phyloP scores from a whole-genome alignment of 1,140 invertebrate genomes.

The Chlorops oryzae region DNA sequence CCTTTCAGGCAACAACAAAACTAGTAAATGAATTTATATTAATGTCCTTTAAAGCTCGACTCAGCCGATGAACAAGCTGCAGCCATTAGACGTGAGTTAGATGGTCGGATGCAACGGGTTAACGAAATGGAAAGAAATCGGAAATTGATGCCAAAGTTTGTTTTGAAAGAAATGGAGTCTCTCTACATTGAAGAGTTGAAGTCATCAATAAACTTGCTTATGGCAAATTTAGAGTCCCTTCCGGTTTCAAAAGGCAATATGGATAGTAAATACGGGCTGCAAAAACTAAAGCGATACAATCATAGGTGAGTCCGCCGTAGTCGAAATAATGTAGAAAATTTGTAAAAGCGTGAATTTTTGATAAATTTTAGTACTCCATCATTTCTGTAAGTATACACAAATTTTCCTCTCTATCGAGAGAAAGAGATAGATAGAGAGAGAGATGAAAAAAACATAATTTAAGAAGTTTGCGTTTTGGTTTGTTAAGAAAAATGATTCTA shows the following conservation, averaged over 20 bases:
- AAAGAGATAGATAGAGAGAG: no score
- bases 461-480: no score
- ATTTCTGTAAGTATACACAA: conserved; percentile 39
- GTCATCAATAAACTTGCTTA: conserved; percentile 94
- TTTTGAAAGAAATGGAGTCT: conserved; percentile 99
- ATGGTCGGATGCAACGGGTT: conserved; percentile 92
- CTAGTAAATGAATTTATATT: conserved; percentile 5
- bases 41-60: conserved; percentile 69
- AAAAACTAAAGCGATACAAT: conserved; percentile 93
- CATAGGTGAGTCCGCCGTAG: conserved; percentile 63
- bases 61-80: conserved; percentile 99
- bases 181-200: conserved; percentile 98
- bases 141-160: conserved; percentile 97
- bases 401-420: neutral
- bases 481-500: conserved; percentile 49
- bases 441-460: no score
- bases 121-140: conserved; percentile 98
- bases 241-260: conserved; percentile 96
- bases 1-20: neutral
- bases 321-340: neutral
- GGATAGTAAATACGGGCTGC: conserved; percentile 94
- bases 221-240: conserved; percentile 97
- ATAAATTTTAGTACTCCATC: conserved; percentile 37
- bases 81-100: conserved; percentile 95
- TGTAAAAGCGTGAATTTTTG: conserved; percentile 4